These are phyloP conservation scores for Andrena dorsata DNA, from an alignment of 2,888 invertebrate species.

Conservation along the genomic window DNA sequence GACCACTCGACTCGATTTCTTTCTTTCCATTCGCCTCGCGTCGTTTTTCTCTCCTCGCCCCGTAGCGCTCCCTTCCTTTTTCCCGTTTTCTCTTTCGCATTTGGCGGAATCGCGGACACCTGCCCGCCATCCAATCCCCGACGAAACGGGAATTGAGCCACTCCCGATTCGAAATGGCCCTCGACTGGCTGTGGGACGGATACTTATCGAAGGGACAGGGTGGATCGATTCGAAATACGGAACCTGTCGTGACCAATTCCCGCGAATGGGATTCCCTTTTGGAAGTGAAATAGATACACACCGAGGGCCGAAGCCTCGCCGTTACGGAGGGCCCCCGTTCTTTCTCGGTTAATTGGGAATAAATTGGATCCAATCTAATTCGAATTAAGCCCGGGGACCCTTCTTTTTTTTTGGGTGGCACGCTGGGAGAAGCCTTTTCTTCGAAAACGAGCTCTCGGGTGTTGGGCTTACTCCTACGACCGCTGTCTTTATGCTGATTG, in stretches of 20 bases:
- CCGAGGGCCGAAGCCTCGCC: constrained; percentile 4
- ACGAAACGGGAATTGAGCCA: constrained; percentile 65
- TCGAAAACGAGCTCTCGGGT: constrained; percentile 41
- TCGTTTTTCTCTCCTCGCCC: background rate
- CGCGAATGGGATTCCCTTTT: constrained; percentile 53
- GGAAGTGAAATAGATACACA: constrained; percentile 64
- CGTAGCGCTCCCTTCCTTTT: background rate
- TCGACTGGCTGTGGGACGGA: constrained; percentile 33
- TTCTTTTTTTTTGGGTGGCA: constrained; percentile 35
- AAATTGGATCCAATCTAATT: constrained; percentile 80
- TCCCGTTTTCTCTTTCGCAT: constrained; percentile 36
- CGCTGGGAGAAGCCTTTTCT: constrained; percentile 43
- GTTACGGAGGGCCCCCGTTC: constrained; percentile 40
- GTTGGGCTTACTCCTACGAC: constrained; percentile 37
- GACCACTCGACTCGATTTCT: constrained; percentile 42
- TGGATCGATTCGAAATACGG: constrained; percentile 62
- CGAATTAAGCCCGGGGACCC: constrained; percentile 72
- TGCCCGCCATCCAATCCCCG: constrained; percentile 55
- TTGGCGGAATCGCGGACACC: constrained; percentile 59
- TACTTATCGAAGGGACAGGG: constrained; percentile 65
- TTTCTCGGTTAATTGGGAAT: constrained; percentile 76
- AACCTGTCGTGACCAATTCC: constrained; percentile 69
- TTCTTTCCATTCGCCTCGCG: constrained; percentile 5
- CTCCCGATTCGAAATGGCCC: constrained; percentile 67
- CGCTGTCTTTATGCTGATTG: constrained; percentile 38